Percentiles rank a stretch among this genome's conserved stretches.
Conservation (phyloP, 2,888 invertebrate species). For the Andrena fulva region DNA sequence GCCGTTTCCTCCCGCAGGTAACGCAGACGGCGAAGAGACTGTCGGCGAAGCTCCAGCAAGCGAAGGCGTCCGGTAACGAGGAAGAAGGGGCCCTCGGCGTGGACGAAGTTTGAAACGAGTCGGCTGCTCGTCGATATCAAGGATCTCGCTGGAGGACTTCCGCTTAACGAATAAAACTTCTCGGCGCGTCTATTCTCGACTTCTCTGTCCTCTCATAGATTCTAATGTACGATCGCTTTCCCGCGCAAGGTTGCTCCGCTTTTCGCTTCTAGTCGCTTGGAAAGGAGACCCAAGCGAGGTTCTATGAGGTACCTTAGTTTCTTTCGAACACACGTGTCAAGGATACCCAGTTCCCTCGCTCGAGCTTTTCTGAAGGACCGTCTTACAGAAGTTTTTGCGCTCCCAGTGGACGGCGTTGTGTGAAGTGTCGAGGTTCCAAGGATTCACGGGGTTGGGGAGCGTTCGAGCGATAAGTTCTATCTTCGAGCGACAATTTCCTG, state of each 20-base stretch:
- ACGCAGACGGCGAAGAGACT: conserved; percentile 75
- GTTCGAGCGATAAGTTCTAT: background rate
- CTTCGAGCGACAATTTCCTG: background rate
- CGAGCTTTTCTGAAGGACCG: conserved; percentile 17
- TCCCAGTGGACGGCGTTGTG: conserved; percentile 12
- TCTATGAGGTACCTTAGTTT: background rate
- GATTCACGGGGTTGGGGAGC: no score
- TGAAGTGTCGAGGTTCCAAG: conserved; percentile 29
- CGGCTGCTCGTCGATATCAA: background rate
- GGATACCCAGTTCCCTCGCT: conserved; percentile 41
- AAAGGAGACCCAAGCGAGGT: background rate
- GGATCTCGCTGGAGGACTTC: background rate
- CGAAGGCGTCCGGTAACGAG: conserved; percentile 10
- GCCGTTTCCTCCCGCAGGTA: conserved; percentile 65
- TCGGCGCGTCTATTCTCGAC: background rate
- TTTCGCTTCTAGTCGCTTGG: background rate
- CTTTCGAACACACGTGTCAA: conserved; percentile 28
- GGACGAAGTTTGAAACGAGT: conserved; percentile 74
- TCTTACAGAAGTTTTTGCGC: background rate
- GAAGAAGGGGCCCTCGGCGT: conserved; percentile 61
- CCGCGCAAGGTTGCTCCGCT: background rate
- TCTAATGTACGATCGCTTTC: background rate
- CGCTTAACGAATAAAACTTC: background rate
- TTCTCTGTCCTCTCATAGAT: background rate
- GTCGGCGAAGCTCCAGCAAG: conserved; percentile 66